Evolutionary conservation across 2,888 invertebrate species (phyloP).

Genomic region (Emesis russula): DNA sequence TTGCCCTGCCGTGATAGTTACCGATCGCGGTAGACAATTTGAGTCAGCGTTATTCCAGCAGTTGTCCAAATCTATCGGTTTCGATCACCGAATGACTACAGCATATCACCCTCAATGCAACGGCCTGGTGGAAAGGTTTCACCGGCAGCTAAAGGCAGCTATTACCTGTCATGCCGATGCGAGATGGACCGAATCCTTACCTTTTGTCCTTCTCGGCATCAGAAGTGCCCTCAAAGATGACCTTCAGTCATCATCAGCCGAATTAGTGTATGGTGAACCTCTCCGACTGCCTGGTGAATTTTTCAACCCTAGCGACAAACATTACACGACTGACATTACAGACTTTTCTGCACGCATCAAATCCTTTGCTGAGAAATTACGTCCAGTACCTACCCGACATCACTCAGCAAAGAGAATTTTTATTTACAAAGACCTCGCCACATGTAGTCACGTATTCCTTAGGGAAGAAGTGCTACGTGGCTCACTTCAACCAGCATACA

Average conservation of each 20-base stretch:
- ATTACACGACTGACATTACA: not conserved
- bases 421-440: slow-evolving; percentile 82
- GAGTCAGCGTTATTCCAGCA: not conserved
- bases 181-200: not conserved
- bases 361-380: too few species aligned
- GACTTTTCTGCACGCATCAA: too few species aligned
- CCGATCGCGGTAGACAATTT: not conserved
- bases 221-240: not conserved
- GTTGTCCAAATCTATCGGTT: not conserved
- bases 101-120: slow-evolving; percentile 85
- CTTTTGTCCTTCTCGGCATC: not conserved
- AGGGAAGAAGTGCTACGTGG: too few species aligned
- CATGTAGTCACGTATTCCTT: slow-evolving; percentile 62
- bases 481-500: too few species aligned
- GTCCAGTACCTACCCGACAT: slow-evolving; percentile 48
- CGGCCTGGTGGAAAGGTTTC: slow-evolving; percentile 86
- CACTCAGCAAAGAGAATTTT: slow-evolving; percentile 75
- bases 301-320: not conserved
- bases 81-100: not conserved
- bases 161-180: not conserved
- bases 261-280: not conserved
- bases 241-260: not conserved
- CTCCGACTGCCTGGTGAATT: not conserved
- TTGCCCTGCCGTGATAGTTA: not conserved
- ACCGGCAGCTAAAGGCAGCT: slow-evolving; percentile 22